These are phyloP conservation scores for Eufriesea mexicana DNA, from an alignment of 1,140 invertebrate species.

Conservation along the genomic window DNA sequence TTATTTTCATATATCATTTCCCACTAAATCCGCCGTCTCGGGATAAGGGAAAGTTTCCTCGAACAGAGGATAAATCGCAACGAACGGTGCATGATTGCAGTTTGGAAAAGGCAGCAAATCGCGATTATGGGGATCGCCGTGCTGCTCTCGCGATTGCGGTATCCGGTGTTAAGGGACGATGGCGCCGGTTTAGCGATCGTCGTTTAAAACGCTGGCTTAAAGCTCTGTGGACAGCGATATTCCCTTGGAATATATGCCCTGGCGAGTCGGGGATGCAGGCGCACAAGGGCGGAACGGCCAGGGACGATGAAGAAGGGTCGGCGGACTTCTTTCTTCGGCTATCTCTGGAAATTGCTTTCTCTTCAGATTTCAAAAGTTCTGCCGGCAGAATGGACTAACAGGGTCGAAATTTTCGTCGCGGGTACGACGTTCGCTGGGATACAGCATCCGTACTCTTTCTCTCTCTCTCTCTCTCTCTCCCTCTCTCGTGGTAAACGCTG, in stretches of 20 bases:
- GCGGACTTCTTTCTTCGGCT: slow-evolving; percentile 42
- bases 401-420: not conserved
- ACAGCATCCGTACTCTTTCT: no score
- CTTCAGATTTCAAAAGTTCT: slow-evolving; percentile 51
- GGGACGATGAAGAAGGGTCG: not conserved
- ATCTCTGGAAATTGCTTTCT: slow-evolving; percentile 55
- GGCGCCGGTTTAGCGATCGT: slow-evolving; percentile 17
- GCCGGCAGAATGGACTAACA: not conserved
- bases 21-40: not conserved
- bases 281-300: slow-evolving; percentile 8
- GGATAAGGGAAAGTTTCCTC: not conserved
- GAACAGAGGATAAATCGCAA: not conserved
- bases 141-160: not conserved
- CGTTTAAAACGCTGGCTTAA: slow-evolving; percentile 23
- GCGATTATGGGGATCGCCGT: not conserved
- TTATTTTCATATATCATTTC: not conserved
- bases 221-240: slow-evolving; percentile 29
- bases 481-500: not conserved
- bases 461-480: not conserved
- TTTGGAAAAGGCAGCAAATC: slow-evolving; percentile 2
- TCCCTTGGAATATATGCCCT: slow-evolving; percentile 13
- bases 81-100: no score
- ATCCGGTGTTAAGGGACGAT: slow-evolving; percentile 17
- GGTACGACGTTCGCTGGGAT: not conserved
- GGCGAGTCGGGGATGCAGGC: slow-evolving; percentile 18